Evolutionary conservation across 2,797 vertebrate species (phyloP).

Genomic region (Emys orbicularis): DNA sequence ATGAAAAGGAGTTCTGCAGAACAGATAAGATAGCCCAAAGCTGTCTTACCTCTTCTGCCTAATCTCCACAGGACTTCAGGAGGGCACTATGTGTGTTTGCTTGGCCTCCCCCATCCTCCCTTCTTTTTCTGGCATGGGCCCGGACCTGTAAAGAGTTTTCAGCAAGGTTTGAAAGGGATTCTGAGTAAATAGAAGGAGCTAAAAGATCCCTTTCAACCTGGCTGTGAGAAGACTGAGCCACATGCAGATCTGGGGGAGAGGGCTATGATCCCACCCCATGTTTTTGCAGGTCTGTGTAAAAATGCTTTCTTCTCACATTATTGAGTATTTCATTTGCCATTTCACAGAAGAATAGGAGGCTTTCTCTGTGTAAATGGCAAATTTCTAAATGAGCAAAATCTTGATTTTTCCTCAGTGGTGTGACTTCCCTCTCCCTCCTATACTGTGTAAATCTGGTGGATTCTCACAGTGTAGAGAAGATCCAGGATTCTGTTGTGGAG

Average conservation of each 20-base stretch:
- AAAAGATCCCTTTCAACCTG: not conserved
- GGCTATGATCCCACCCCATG: not conserved
- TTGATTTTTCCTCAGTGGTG: not conserved
- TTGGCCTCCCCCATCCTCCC: not conserved
- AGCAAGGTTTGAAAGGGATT: not conserved
- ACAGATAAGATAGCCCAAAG: not conserved
- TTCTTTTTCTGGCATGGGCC: not conserved
- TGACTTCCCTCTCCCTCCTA: not conserved
- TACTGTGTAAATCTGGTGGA: not conserved
- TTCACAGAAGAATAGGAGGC: not conserved
- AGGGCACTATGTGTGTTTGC: not conserved
- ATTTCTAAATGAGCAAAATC: not conserved
- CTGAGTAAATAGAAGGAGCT: not conserved
- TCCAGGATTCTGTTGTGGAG: not conserved
- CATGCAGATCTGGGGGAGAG: not conserved
- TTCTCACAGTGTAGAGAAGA: not conserved
- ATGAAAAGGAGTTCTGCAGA: not conserved
- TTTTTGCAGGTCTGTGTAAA: not conserved
- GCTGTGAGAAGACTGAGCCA: not conserved
- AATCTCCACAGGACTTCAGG: not conserved
- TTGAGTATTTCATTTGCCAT: not conserved
- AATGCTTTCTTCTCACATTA: not conserved
- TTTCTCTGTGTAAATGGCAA: not conserved
- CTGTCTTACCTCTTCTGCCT: not conserved
- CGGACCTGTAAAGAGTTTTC: not conserved